Evolutionary conservation across 2,113 vertebrate genomes (phyloP).

Genomic region (Neotragus pygmaeus): DNA sequence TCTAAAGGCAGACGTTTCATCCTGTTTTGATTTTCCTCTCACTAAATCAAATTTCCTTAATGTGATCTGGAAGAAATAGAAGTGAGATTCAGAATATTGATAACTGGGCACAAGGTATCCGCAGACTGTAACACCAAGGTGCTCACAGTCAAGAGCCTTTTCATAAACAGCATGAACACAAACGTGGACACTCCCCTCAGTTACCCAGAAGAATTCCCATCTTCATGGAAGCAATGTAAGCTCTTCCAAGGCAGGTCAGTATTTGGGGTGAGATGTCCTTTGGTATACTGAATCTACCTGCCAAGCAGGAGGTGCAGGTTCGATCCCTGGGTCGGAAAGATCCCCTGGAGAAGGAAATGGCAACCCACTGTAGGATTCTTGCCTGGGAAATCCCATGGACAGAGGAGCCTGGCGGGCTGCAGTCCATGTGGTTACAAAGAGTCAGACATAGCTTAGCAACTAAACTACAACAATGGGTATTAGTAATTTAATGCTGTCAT

Average conservation of each 20-base stretch:
- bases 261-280: not conserved
- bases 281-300: not conserved
- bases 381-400: not conserved
- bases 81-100: not conserved
- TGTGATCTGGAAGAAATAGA: not conserved
- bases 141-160: not conserved
- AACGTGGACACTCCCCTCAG: rapidly evolving
- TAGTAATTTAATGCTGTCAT: not conserved
- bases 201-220: not conserved
- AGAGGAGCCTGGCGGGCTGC: not conserved
- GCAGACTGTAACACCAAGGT: not conserved
- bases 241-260: not conserved
- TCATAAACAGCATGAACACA: too few species aligned
- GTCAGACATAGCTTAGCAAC: not conserved
- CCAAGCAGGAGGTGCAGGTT: not conserved
- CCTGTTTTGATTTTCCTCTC: not conserved
- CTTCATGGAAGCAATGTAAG: not conserved
- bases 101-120: not conserved
- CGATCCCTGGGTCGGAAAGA: not conserved
- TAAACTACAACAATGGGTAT: not conserved
- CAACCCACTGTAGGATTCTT: not conserved
- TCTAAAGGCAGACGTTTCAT: not conserved
- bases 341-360: not conserved
- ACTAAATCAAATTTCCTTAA: not conserved
- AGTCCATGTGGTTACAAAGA: not conserved